Conservation (phyloP, 2,888 invertebrate species). For the Macrophya alboannulata region DNA sequence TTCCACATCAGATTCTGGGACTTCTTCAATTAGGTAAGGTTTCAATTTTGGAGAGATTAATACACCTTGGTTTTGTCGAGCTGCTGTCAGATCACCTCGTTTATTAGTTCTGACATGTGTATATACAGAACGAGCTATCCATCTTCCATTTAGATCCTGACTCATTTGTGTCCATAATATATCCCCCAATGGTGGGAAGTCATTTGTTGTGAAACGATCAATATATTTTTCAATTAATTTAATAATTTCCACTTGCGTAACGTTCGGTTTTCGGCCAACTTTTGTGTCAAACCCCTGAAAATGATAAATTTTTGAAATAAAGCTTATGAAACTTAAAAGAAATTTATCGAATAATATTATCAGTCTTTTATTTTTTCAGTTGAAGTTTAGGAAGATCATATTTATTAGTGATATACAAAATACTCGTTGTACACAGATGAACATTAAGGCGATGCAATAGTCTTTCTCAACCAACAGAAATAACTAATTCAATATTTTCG, state of each 20-base stretch:
- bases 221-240: conserved; percentile 57
- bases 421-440: background rate
- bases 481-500: too few species aligned
- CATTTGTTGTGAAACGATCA: conserved; percentile 52
- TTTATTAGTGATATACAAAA: background rate
- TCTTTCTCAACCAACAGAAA: too few species aligned
- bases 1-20: conserved; percentile 34
- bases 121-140: conserved; percentile 58
- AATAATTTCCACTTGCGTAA: conserved; percentile 36
- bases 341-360: background rate
- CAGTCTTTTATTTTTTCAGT: background rate
- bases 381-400: conserved; percentile 20
- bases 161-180: conserved; percentile 59
- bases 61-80: conserved; percentile 48
- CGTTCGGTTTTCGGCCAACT: conserved; percentile 37
- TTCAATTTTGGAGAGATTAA: conserved; percentile 42
- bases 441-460: too few species aligned
- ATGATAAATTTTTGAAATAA: background rate
- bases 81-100: conserved; percentile 50
- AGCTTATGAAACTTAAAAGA: conserved; percentile 2
- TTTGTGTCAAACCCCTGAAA: background rate
- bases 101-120: conserved; percentile 59
- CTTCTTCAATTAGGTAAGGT: conserved; percentile 26
- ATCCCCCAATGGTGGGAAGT: conserved; percentile 57
- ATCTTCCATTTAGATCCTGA: conserved; percentile 55